phyloP scores from a whole-genome alignment of 1,140 invertebrate species.

The Trypoxylus dichotomus region DNA sequence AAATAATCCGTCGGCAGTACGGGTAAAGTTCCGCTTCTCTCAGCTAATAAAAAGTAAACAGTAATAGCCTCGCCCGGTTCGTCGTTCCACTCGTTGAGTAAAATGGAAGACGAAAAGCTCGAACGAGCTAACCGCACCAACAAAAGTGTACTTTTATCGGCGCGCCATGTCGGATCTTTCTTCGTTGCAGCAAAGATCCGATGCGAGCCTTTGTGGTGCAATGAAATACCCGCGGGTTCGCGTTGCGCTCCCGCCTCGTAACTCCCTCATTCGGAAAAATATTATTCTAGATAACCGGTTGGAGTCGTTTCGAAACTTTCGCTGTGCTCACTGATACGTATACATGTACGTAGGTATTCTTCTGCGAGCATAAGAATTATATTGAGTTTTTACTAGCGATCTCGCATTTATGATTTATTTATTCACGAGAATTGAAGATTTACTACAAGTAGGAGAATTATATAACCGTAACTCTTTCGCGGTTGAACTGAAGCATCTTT shows the following conservation, averaged over 20 bases:
- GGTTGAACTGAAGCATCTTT: no score
- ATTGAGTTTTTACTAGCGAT: no score
- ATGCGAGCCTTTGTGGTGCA: neutral
- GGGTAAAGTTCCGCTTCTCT: neutral
- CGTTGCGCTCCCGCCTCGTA: neutral
- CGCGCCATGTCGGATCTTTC: neutral
- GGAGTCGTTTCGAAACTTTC: no score
- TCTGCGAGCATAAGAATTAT: no score
- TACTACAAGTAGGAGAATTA: no score
- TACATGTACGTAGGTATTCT: no score
- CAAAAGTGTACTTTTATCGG: neutral
- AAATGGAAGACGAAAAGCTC: neutral
- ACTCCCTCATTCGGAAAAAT: neutral
- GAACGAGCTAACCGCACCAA: neutral
- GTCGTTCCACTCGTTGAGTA: neutral
- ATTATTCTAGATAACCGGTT: neutral
- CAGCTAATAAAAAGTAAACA: constrained; percentile 19
- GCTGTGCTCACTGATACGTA: no score
- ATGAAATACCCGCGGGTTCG: neutral
- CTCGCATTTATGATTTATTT: no score
- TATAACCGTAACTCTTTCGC: no score
- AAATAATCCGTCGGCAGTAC: constrained; percentile 4
- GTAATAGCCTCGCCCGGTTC: neutral
- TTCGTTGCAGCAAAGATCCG: neutral
- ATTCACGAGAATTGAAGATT: no score